Evolutionary conservation across 2,113 vertebrate genomes (phyloP).

Genomic region (Euleptes europaea): DNA sequence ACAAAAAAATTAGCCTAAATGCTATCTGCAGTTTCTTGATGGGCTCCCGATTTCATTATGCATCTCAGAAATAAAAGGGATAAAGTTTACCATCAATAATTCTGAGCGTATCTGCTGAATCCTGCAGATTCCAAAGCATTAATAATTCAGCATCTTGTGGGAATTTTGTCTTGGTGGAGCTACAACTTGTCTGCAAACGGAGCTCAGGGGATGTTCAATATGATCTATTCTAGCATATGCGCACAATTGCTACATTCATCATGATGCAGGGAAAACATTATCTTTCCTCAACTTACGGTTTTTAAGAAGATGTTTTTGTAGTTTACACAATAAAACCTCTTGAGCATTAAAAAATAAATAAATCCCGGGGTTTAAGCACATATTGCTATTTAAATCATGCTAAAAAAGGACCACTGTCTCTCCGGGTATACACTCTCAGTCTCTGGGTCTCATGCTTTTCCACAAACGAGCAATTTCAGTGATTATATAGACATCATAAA

Average conservation of each 20-base stretch:
- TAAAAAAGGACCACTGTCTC: constrained; percentile 47
- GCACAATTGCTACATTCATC: constrained; percentile 68
- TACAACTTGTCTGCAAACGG: constrained; percentile 81
- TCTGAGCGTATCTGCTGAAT: constrained; percentile 85
- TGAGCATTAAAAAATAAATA: constrained; percentile 48
- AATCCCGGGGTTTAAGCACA: constrained; percentile 30
- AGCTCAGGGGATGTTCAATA: constrained; percentile 81
- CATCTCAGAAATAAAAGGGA: constrained; percentile 82
- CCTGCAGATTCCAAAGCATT: constrained; percentile 84
- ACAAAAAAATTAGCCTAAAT: constrained; percentile 86
- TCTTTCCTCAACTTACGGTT: constrained; percentile 54
- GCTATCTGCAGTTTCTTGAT: constrained; percentile 75
- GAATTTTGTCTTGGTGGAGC: constrained; percentile 84
- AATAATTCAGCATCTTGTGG: constrained; percentile 92
- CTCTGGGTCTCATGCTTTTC: not conserved
- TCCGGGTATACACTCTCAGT: not conserved
- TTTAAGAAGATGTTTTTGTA: constrained; percentile 47
- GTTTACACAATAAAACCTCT: constrained; percentile 57
- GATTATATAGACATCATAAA: constrained; percentile 38
- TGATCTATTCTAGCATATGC: constrained; percentile 75
- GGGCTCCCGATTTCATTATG: constrained; percentile 84
- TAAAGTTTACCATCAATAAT: constrained; percentile 86
- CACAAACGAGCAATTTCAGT: not conserved
- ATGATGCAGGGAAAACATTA: constrained; percentile 53
- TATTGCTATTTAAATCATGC: constrained; percentile 39